Percentiles rank a stretch among this genome's conserved stretches.
These are phyloP conservation scores for Globodera ellingtonae DNA, from an alignment of 1,140 invertebrate species.

Conservation along the genomic window DNA sequence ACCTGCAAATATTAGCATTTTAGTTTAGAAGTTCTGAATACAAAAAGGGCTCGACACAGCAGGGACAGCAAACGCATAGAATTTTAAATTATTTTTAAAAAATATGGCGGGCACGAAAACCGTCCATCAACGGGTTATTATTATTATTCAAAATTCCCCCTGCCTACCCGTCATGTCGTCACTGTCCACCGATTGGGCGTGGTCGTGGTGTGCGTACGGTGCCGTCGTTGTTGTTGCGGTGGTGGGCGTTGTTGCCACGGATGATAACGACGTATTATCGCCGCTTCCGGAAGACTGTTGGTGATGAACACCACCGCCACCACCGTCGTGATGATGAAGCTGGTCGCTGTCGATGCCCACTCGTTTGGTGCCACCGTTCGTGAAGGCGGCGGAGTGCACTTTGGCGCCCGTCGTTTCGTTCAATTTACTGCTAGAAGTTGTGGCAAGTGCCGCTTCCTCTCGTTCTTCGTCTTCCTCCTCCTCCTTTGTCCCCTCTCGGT, in stretches of 20 bases:
- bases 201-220: neutral
- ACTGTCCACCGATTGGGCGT: constrained; percentile 7
- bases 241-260: neutral
- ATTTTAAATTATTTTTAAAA: too few relatives aligned
- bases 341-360: neutral
- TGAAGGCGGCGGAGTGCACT: neutral
- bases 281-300: neutral
- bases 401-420: neutral
- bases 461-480: neutral
- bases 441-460: neutral
- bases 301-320: neutral
- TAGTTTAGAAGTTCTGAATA: too few relatives aligned
- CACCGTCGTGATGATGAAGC: neutral
- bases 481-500: neutral
- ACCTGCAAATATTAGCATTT: constrained; percentile 2
- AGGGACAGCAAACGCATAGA: too few relatives aligned
- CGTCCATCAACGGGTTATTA: neutral
- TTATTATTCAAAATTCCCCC: neutral
- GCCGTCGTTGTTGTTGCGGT: constrained; percentile 25
- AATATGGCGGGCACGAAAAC: too few relatives aligned
- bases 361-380: neutral
- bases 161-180: constrained; percentile 8
- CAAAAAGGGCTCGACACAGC: too few relatives aligned
- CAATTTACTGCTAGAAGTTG: neutral
- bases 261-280: constrained; percentile 1